phyloP scores from a whole-genome alignment of 2,797 vertebrate genomes.

The Fratercula arctica region DNA sequence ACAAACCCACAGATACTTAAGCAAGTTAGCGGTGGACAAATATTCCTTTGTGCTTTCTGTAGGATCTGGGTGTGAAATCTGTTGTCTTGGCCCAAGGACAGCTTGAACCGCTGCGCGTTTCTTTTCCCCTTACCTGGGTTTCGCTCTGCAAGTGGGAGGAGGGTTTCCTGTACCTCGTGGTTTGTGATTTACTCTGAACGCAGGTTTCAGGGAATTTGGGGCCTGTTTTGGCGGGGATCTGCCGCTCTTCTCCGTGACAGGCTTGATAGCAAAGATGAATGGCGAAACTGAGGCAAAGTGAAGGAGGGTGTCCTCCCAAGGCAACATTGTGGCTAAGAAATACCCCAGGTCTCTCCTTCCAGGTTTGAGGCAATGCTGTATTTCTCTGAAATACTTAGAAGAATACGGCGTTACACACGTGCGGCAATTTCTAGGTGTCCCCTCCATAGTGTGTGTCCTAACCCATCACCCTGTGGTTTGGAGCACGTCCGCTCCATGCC shows the following conservation, averaged over 20 bases:
- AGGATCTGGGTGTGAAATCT: not conserved
- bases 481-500: not conserved
- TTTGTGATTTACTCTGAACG: not conserved
- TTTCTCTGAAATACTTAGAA: not conserved
- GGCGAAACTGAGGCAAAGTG: not conserved
- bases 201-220: not conserved
- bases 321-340: not conserved
- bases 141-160: conserved; percentile 4
- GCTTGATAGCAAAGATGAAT: not conserved
- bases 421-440: not conserved
- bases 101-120: not conserved
- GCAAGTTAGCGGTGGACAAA: not conserved
- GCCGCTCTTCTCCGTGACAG: not conserved
- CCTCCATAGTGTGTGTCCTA: not conserved
- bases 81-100: conserved; percentile 40
- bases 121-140: conserved; percentile 24
- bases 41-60: not conserved
- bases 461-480: not conserved
- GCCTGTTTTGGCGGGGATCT: not conserved
- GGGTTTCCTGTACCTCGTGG: conserved; percentile 35
- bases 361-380: not conserved
- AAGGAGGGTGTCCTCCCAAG: not conserved
- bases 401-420: rapidly evolving
- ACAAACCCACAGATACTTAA: conserved; percentile 27
- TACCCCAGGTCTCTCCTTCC: not conserved